phyloP scores from a whole-genome alignment of 2,888 invertebrate genomes.

The Ametastegia equiseti region DNA sequence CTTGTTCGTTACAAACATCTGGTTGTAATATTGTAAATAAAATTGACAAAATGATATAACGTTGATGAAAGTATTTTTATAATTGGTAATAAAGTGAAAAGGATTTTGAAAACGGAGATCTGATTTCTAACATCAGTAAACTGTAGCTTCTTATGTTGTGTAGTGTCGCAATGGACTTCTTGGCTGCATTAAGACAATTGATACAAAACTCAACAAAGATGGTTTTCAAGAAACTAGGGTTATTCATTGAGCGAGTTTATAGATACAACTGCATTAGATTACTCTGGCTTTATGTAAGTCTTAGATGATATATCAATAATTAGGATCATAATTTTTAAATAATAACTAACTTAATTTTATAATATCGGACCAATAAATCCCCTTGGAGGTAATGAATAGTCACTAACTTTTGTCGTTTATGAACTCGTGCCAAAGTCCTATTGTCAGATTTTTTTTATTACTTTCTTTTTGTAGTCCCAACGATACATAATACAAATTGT shows the following conservation, averaged over 20 bases:
- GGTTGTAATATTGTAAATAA: neutral
- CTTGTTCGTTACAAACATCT: neutral
- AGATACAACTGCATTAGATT: conserved; percentile 62
- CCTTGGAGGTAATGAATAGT: conserved; percentile 2
- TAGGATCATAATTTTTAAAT: neutral
- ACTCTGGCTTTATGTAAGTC: conserved; percentile 69
- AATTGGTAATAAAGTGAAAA: neutral
- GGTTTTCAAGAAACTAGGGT: conserved; percentile 60
- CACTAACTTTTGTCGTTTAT: conserved; percentile 12
- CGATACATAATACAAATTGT: neutral
- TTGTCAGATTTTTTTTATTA: no score
- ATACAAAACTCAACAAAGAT: conserved; percentile 58
- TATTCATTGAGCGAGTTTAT: conserved; percentile 62
- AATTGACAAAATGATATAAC: neutral
- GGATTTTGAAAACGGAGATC: neutral
- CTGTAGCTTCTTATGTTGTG: conserved; percentile 46
- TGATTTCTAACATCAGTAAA: conserved; percentile 13
- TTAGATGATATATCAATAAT: conserved; percentile 49
- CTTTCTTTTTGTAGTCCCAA: neutral
- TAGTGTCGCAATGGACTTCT: conserved; percentile 55
- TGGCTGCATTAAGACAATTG: conserved; percentile 55
- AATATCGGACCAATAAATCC: neutral
- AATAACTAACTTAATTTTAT: conserved; percentile 29
- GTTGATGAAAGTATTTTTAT: neutral
- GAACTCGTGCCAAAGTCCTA: neutral